Evolutionary conservation across 1,140 invertebrate species (phyloP), one percentile per base, ranked within the genome.

Genomic region (Bombus pascuorum): DNA sequence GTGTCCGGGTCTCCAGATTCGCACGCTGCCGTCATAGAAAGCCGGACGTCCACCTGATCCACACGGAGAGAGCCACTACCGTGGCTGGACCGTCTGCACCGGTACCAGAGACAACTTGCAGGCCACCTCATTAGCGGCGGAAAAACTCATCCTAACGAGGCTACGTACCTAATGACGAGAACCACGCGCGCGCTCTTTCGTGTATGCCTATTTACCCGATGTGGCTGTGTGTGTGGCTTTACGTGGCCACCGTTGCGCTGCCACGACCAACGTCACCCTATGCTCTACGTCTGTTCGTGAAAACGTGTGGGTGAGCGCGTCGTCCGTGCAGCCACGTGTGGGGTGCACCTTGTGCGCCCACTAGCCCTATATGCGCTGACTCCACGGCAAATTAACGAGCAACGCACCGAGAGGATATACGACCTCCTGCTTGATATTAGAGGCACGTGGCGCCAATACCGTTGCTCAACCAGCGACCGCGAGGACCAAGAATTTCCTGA

Each of bases 61-160:
- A 15, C 44, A 2, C n/a, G 62, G 73, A 44, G 75, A 18, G 47
- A 37, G n/a, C 37, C 42, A 25, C 53, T n/a, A n/a, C 44, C 22
- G 62, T 42, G 70, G 44, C 71, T 71, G 47, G 32, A 66, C 32
- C 89, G 79, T 88, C 89, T 83, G 72, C 83, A 83, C 77, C 59
- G 72, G 53, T 66, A 62, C 53, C 65, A 83, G 86, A 90, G 83
- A 86, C 89, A 90, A 91, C 89, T 91, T 88, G 89, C 89, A 88
- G 87, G 83, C 91, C 91, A 92, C 88, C 93, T 94, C 92, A 94
- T 94, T 93, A 94, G 93, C 86, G 86, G 85, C 87, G 86, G 89
- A 93, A 93, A 92, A 94, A 91, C 91, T 93, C 92, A 92, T 94
- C 91, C 92, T 91, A 93, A 93, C 91, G 92, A 94, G 89, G 91